A percentile compares a stretch with the other conserved stretches of the same genome.
Evolutionary conservation across 2,888 invertebrate species (phyloP).

Genomic region (Acleris emargana): DNA sequence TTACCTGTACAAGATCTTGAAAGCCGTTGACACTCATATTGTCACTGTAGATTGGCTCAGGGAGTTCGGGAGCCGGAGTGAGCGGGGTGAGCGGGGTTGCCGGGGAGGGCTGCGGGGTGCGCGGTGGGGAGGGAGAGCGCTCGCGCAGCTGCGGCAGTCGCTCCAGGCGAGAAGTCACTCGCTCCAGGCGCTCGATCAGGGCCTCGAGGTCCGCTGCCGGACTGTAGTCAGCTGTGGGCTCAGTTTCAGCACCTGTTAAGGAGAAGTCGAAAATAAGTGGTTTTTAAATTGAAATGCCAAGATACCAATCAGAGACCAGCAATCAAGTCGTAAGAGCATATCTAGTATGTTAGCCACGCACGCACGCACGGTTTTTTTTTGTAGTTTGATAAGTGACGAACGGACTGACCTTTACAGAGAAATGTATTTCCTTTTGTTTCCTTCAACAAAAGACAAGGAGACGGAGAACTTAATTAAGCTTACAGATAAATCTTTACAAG

Average conservation of each 20-base stretch:
- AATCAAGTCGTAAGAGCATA: too few relatives aligned
- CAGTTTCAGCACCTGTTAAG: constrained; percentile 74
- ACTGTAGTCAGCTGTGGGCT: constrained; percentile 63
- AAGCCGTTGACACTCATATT: constrained; percentile 91
- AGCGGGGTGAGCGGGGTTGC: constrained; percentile 49
- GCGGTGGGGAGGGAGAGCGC: constrained; percentile 58
- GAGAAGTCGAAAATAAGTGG: not conserved
- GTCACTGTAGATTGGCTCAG: constrained; percentile 51
- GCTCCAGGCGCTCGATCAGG: constrained; percentile 89
- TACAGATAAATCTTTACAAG: too few relatives aligned
- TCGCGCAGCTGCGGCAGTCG: constrained; percentile 69
- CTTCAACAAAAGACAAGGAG: too few relatives aligned
- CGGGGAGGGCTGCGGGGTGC: constrained; percentile 61
- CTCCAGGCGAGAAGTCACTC: constrained; percentile 89
- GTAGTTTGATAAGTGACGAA: too few relatives aligned
- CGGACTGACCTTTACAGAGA: too few relatives aligned
- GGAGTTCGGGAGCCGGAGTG: constrained; percentile 48
- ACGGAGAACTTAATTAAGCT: too few relatives aligned
- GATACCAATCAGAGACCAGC: too few relatives aligned
- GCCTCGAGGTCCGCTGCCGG: constrained; percentile 86
- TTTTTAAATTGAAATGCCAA: not conserved
- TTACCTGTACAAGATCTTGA: constrained; percentile 86
- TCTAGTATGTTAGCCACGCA: too few relatives aligned
- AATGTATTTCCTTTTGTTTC: too few relatives aligned
- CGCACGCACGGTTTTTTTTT: too few relatives aligned